A percentile compares a stretch with the other conserved stretches of the same genome.
These are phyloP conservation scores for Hoplodrina ambigua DNA, from an alignment of 2,888 invertebrate species.

Conservation along the genomic window DNA sequence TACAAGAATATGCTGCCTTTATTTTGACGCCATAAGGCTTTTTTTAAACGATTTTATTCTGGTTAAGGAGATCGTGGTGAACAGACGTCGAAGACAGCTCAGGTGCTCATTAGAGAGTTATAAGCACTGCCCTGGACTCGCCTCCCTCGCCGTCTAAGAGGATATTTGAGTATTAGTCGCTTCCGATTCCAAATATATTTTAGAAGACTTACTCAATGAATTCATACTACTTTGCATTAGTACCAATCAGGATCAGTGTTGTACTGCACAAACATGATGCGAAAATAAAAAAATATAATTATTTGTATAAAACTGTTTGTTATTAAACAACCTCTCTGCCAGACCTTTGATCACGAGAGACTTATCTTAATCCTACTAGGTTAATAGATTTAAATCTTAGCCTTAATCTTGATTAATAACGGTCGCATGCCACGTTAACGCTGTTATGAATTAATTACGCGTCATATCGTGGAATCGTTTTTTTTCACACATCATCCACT, in stretches of 20 bases:
- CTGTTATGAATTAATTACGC: neutral
- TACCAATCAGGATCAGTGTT: conserved; percentile 11
- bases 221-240: conserved; percentile 3
- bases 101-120: neutral
- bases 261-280: conserved; percentile 16
- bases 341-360: neutral
- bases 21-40: neutral
- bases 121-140: neutral
- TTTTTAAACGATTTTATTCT: neutral
- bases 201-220: conserved; percentile 1
- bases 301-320: conserved; percentile 41
- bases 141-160: neutral
- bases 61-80: neutral
- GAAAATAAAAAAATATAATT: conserved; percentile 41
- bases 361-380: neutral
- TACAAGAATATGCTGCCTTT: no score
- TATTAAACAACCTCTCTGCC: conserved; percentile 35
- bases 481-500: neutral
- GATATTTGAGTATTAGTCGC: neutral
- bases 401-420: neutral
- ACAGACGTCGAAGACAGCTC: conserved; percentile 3
- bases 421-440: neutral
- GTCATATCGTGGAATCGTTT: neutral
- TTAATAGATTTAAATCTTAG: neutral
- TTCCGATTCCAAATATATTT: conserved; percentile 15